Evolutionary conservation across 2,888 invertebrate species (phyloP).

Genomic region (Julus scandinavius): DNA sequence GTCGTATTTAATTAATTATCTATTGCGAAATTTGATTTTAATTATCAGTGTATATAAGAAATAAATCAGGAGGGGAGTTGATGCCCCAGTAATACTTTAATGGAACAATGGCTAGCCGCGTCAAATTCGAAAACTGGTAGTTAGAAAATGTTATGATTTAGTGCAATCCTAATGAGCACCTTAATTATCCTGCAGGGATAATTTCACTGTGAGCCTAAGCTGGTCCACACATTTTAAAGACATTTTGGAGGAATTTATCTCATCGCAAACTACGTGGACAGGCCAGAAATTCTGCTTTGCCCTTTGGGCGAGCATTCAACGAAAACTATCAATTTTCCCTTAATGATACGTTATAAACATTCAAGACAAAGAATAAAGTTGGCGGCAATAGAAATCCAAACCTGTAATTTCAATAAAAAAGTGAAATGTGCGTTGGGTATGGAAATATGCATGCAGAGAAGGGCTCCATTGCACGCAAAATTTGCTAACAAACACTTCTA

Average conservation of each 20-base stretch:
- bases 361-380: conserved; percentile 2
- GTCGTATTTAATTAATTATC: neutral
- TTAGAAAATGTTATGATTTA: neutral
- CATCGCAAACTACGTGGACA: neutral
- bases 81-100: neutral
- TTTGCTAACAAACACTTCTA: neutral
- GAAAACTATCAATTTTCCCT: conserved; percentile 2
- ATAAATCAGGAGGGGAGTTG: neutral
- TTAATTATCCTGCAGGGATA: neutral
- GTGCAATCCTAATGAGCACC: neutral
- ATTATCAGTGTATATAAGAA: neutral
- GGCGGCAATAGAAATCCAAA: neutral
- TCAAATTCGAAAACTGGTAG: neutral
- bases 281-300: neutral
- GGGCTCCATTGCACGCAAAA: neutral
- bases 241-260: neutral
- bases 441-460: neutral
- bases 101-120: neutral
- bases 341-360: neutral
- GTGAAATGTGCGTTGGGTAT: neutral
- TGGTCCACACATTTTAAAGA: neutral
- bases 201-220: neutral
- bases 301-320: neutral
- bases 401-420: neutral
- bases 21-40: neutral